Evolutionary conservation across 1,140 invertebrate genomes (phyloP).

Genomic region (Cyclargus thomasi): DNA sequence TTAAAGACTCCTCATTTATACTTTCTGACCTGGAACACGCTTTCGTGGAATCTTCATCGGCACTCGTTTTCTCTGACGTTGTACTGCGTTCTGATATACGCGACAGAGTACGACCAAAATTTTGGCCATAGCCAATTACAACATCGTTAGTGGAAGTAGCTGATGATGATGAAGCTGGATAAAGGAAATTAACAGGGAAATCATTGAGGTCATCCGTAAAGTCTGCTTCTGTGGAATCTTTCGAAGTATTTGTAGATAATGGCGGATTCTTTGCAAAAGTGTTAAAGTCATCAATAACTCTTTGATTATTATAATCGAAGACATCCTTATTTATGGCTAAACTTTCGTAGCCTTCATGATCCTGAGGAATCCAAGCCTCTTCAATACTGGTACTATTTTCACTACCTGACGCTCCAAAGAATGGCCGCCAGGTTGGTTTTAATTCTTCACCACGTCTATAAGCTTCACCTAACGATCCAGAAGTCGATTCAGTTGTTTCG

Average conservation of each 20-base stretch:
- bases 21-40: slow-evolving; percentile 86
- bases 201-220: slow-evolving; percentile 84
- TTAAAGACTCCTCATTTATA: slow-evolving; percentile 87
- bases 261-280: slow-evolving; percentile 74
- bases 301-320: slow-evolving; percentile 68
- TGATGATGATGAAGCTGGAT: slow-evolving; percentile 77
- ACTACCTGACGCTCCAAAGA: slow-evolving; percentile 86
- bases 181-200: slow-evolving; percentile 82
- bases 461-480: slow-evolving; percentile 81
- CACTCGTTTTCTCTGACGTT: slow-evolving; percentile 85
- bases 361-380: slow-evolving; percentile 85
- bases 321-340: slow-evolving; percentile 63
- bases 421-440: slow-evolving; percentile 86
- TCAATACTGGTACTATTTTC: slow-evolving; percentile 85
- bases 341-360: slow-evolving; percentile 80
- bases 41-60: slow-evolving; percentile 90
- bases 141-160: slow-evolving; percentile 75
- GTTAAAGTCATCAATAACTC: slow-evolving; percentile 70
- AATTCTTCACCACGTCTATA: slow-evolving; percentile 81
- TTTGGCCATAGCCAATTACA: slow-evolving; percentile 81
- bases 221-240: slow-evolving; percentile 78
- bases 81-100: slow-evolving; percentile 91
- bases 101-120: slow-evolving; percentile 86
- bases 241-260: slow-evolving; percentile 77
- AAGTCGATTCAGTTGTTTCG: slow-evolving; percentile 84